Evolutionary conservation across 2,888 invertebrate species (phyloP).

Genomic region (Megaustenia siamemsis): DNA sequence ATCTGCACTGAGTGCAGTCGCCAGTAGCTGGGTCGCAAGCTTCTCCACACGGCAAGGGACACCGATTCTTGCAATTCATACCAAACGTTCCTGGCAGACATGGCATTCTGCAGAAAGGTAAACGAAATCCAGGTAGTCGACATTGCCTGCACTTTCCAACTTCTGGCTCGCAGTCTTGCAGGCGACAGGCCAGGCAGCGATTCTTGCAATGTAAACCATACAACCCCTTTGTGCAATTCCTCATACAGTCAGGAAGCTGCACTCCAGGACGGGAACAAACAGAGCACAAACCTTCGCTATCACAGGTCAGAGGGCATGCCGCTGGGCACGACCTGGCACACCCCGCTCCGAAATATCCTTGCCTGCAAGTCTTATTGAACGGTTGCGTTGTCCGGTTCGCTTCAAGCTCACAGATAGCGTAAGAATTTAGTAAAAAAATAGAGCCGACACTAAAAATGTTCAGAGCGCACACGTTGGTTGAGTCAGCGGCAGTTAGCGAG

Average conservation of each 20-base stretch:
- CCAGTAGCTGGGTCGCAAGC: conserved; percentile 26
- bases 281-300: conserved; percentile 5
- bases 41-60: conserved; percentile 30
- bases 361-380: neutral
- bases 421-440: neutral
- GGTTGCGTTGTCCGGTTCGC: neutral
- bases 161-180: neutral
- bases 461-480: neutral
- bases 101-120: conserved; percentile 4
- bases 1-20: neutral
- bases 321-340: conserved; percentile 26
- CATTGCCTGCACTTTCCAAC: conserved; percentile 34
- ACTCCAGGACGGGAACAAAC: conserved; percentile 26
- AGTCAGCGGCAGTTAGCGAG: too few species aligned
- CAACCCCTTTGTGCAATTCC: neutral
- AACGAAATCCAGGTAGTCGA: neutral
- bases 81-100: conserved; percentile 35
- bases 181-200: neutral
- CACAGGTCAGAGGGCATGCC: neutral
- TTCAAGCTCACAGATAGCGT: neutral
- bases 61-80: conserved; percentile 27
- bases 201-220: conserved; percentile 29
- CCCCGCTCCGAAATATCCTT: conserved; percentile 14
- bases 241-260: conserved; percentile 32
- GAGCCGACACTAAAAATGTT: neutral